phyloP scores from a whole-genome alignment of 2,797 vertebrate genomes.

The Spinibarbus caldwelli region DNA sequence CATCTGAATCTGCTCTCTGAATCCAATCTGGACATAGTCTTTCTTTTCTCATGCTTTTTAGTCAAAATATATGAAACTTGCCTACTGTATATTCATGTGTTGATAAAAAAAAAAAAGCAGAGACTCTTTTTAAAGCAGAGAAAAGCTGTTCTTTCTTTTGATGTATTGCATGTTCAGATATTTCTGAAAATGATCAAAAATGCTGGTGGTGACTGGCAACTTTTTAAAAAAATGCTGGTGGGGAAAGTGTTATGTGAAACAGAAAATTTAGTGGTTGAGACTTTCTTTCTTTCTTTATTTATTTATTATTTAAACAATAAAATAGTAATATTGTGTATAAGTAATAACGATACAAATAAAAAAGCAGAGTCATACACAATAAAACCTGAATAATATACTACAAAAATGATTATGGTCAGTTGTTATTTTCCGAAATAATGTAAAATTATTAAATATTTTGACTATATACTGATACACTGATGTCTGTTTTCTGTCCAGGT shows the following conservation, averaged over 20 bases:
- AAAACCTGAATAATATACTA: neutral
- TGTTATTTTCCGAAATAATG: neutral
- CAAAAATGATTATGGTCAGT: neutral
- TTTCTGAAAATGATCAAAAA: neutral
- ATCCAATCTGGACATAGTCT: too few relatives aligned
- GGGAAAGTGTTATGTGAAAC: neutral
- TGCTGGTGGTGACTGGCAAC: neutral
- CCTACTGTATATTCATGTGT: too few relatives aligned
- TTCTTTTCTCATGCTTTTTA: too few relatives aligned
- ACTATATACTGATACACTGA: neutral
- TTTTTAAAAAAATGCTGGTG: too few relatives aligned
- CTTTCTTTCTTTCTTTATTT: too few relatives aligned
- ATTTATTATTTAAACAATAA: neutral
- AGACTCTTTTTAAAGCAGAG: too few relatives aligned
- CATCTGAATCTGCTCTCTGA: too few relatives aligned
- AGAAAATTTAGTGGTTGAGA: neutral
- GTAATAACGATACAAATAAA: neutral
- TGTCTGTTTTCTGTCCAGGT: conserved; percentile 75
- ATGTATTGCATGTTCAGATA: too few relatives aligned
- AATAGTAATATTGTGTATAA: neutral
- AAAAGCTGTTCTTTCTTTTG: too few relatives aligned
- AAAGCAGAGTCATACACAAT: neutral
- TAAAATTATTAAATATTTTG: neutral
- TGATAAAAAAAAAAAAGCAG: too few relatives aligned
- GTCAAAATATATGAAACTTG: too few relatives aligned